These are phyloP conservation scores for Keiferia lycopersicella DNA, from an alignment of 2,888 invertebrate species.

Conservation along the genomic window DNA sequence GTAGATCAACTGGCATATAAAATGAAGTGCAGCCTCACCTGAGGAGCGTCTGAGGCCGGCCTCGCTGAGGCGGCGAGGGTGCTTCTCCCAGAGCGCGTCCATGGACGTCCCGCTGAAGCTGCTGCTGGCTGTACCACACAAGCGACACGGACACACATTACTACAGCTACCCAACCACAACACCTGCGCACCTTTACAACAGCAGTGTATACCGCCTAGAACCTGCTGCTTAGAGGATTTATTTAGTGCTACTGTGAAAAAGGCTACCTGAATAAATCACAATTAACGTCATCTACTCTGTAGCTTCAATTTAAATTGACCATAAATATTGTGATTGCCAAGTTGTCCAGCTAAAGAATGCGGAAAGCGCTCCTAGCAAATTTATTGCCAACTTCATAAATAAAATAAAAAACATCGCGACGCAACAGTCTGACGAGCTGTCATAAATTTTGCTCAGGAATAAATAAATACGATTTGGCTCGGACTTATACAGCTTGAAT, in stretches of 20 bases:
- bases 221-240: constrained; percentile 1
- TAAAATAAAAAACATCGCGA: constrained; percentile 2
- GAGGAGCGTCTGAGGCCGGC: constrained; percentile 88
- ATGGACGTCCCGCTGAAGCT: constrained; percentile 84
- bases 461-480: not conserved
- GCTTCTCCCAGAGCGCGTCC: constrained; percentile 88
- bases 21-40: constrained; percentile 78
- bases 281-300: constrained; percentile 3
- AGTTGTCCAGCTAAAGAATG: not conserved
- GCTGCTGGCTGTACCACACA: constrained; percentile 76
- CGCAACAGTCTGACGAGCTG: not conserved
- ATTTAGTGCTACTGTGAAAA: constrained; percentile 4
- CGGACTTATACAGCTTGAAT: constrained; percentile 5
- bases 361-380: constrained; percentile 2
- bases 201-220: not conserved
- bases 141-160: constrained; percentile 67
- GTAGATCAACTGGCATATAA: constrained; percentile 35
- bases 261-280: constrained; percentile 14
- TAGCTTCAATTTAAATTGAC: constrained; percentile 3
- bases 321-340: constrained; percentile 17
- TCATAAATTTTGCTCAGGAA: not conserved
- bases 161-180: constrained; percentile 26
- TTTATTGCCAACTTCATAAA: constrained; percentile 3
- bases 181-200: constrained; percentile 21
- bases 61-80: constrained; percentile 87